These are phyloP conservation scores for Linyphia triangularis DNA, from an alignment of 2,888 invertebrate species.

Conservation along the genomic window DNA sequence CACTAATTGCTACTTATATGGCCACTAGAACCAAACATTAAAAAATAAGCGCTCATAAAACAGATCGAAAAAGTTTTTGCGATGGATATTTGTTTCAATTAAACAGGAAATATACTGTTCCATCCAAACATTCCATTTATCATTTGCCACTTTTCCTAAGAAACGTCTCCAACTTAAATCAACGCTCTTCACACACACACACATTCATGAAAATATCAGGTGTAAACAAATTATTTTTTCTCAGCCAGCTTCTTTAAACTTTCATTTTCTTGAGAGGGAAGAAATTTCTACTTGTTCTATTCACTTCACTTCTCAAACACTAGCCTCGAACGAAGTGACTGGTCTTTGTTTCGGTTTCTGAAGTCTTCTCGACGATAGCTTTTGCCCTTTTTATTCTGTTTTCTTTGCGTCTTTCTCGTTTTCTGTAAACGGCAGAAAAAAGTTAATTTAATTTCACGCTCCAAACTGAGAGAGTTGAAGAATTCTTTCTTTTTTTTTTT, in stretches of 20 bases:
- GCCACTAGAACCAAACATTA: too few species aligned
- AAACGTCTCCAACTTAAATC: too few species aligned
- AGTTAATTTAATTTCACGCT: neutral
- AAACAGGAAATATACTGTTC: too few species aligned
- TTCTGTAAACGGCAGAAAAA: neutral
- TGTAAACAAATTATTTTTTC: neutral
- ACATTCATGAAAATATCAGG: too few species aligned
- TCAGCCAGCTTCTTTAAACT: too few species aligned
- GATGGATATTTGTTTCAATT: too few species aligned
- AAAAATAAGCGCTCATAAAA: too few species aligned
- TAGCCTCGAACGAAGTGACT: neutral
- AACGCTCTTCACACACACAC: neutral
- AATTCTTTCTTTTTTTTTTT: neutral
- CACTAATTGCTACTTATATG: too few species aligned
- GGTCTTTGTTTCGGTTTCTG: neutral
- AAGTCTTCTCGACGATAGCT: neutral
- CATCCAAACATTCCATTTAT: neutral
- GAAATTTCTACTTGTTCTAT: neutral
- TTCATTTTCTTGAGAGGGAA: slow-evolving; percentile 3
- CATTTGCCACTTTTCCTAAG: neutral
- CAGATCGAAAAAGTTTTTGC: too few species aligned
- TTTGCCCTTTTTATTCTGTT: neutral
- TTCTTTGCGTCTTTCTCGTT: neutral
- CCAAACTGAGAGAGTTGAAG: neutral
- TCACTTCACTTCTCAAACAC: neutral